phyloP scores from a whole-genome alignment of 2,797 vertebrate genomes.

The Spondyliosoma cantharus region DNA sequence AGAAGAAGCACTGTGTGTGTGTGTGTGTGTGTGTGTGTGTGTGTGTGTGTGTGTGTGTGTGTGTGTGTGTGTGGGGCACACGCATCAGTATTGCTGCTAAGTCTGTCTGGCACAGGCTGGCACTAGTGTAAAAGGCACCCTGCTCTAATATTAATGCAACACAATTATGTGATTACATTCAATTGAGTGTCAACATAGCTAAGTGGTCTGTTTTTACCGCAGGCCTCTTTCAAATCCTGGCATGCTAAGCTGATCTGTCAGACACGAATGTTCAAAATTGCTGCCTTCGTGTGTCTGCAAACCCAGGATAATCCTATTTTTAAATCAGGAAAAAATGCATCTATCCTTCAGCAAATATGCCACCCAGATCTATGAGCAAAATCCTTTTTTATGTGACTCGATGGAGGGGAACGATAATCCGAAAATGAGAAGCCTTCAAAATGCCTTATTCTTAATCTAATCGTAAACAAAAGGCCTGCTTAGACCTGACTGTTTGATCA shows the following conservation, averaged over 20 bases:
- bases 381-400: conserved; percentile 9
- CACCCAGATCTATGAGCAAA: neutral
- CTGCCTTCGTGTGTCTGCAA: conserved; percentile 20
- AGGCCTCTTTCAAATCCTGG: conserved; percentile 32
- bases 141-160: conserved; percentile 77
- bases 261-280: conserved; percentile 14
- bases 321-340: conserved; percentile 2
- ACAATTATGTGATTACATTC: conserved; percentile 80
- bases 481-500: neutral
- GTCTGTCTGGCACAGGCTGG: conserved; percentile 53
- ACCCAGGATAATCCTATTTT: conserved; percentile 41
- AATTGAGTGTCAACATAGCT: conserved; percentile 57
- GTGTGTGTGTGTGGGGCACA: neutral
- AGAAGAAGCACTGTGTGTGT: conserved; percentile 10
- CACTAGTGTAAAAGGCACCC: conserved; percentile 58
- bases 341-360: conserved; percentile 26
- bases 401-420: conserved; percentile 31
- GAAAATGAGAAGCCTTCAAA: conserved; percentile 10
- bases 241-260: conserved; percentile 46
- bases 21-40: neutral
- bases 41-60: neutral
- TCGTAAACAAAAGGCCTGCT: conserved; percentile 19
- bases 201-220: conserved; percentile 63
- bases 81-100: conserved; percentile 38
- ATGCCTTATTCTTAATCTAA: neutral